A percentile compares a stretch with the other conserved stretches of the same genome.
Conservation (phyloP, 2,888 invertebrate species). For the Idaea biselata region DNA sequence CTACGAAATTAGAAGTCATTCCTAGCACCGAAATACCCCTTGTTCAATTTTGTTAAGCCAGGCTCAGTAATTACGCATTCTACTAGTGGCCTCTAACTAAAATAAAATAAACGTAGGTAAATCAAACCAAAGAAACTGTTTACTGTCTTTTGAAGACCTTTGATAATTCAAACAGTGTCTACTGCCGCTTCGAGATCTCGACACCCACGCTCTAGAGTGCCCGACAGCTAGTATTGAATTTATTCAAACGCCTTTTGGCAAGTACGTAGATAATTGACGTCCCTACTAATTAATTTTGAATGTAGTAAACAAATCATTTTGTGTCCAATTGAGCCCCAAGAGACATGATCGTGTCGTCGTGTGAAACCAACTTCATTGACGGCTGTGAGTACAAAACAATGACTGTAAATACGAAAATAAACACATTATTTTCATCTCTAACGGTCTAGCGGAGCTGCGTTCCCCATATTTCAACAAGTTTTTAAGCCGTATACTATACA, state of each 20-base stretch:
- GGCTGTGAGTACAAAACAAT: slow-evolving; percentile 4
- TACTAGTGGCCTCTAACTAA: slow-evolving; percentile 36
- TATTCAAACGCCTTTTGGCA: background rate
- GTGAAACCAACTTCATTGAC: slow-evolving; percentile 20
- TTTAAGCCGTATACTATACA: slow-evolving; percentile 44
- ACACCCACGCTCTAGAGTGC: background rate
- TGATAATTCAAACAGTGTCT: slow-evolving; percentile 16
- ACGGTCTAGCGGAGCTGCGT: slow-evolving; percentile 31
- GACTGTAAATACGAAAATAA: slow-evolving; percentile 12
- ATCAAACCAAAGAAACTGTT: slow-evolving; percentile 24
- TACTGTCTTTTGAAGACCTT: slow-evolving; percentile 20
- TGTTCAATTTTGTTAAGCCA: slow-evolving; percentile 18
- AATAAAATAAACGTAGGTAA: slow-evolving; percentile 31
- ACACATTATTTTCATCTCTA: slow-evolving; percentile 17
- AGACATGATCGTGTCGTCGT: background rate
- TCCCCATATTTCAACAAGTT: slow-evolving; percentile 52
- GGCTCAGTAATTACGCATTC: slow-evolving; percentile 36
- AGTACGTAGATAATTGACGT: background rate
- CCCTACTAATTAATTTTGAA: background rate
- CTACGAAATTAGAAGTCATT: slow-evolving; percentile 21
- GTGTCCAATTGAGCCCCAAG: background rate
- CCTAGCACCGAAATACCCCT: slow-evolving; percentile 20
- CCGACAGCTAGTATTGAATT: background rate
- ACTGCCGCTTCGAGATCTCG: slow-evolving; percentile 15
- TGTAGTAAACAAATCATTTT: background rate